Conservation (phyloP, 2,888 invertebrate species). For the Leptinotarsa tumamoca region DNA sequence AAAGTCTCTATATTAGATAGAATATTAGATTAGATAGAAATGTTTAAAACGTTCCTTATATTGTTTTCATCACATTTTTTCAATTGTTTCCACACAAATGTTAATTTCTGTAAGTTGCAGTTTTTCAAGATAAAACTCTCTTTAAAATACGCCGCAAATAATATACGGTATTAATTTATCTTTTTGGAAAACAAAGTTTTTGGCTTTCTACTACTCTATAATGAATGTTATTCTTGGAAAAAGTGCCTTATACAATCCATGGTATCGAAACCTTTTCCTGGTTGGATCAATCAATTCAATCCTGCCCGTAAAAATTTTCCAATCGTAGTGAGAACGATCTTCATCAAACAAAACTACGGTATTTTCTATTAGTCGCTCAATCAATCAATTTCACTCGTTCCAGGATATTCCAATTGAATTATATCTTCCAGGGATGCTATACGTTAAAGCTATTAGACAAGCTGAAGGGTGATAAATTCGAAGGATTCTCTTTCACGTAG, state of each 20-base stretch:
- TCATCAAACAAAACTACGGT: background rate
- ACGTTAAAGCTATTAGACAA: slow-evolving; percentile 6
- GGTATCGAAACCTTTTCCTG: background rate
- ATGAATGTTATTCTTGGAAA: background rate
- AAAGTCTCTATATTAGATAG: no score
- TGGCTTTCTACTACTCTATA: no score
- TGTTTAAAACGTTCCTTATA: no score
- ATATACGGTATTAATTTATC: no score
- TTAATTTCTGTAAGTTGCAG: no score
- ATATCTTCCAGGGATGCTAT: slow-evolving; percentile 8
- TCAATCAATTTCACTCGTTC: slow-evolving; percentile 5
- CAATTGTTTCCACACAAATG: no score
- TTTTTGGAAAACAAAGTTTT: no score
- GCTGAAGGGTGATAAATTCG: slow-evolving; percentile 1
- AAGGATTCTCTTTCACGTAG: slow-evolving; percentile 2
- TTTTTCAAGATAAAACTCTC: no score
- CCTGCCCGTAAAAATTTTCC: background rate
- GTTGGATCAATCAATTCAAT: background rate
- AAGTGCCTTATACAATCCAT: background rate
- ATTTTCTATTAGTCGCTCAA: slow-evolving; percentile 2
- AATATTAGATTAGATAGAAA: no score
- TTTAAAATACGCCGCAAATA: no score
- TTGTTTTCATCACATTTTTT: no score
- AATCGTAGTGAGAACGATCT: background rate
- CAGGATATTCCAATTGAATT: slow-evolving; percentile 10